Conservation (phyloP, 1,140 invertebrate genomes). For the Brachionus angularis region DNA sequence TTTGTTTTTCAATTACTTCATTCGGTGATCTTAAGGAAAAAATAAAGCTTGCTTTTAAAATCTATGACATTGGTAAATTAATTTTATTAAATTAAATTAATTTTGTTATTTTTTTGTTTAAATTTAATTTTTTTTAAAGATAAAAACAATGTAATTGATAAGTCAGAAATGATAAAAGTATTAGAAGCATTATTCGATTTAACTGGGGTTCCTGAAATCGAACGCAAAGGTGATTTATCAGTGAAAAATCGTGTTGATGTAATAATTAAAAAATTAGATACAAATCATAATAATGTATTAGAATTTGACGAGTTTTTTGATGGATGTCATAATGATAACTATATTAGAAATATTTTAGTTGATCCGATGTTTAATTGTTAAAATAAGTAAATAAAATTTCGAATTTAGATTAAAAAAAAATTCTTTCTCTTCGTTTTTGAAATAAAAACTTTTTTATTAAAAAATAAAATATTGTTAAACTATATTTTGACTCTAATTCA, state of each 20-base stretch:
- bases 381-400: no score
- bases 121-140: no score
- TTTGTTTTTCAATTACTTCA: slow-evolving; percentile 19
- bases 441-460: no score
- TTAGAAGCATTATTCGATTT: neutral
- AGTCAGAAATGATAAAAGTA: neutral
- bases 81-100: no score
- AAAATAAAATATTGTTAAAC: no score
- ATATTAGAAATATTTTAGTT: neutral
- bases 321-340: neutral
- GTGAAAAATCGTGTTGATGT: neutral
- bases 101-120: no score
- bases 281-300: neutral
- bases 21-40: slow-evolving; percentile 3
- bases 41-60: slow-evolving; percentile 31
- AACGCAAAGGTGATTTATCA: neutral
- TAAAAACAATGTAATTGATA: neutral
- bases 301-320: slow-evolving; percentile 4
- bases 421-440: no score
- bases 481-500: no score
- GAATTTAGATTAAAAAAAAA: no score
- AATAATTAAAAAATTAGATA: slow-evolving; percentile 8
- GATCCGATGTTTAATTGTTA: slow-evolving; percentile 17
- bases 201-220: neutral
- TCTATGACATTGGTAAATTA: slow-evolving; percentile 34